Percentiles rank a stretch among this genome's conserved stretches.
These are phyloP conservation scores for Myiagra hebetior DNA, from an alignment of 2,113 vertebrate genomes.

Conservation along the genomic window DNA sequence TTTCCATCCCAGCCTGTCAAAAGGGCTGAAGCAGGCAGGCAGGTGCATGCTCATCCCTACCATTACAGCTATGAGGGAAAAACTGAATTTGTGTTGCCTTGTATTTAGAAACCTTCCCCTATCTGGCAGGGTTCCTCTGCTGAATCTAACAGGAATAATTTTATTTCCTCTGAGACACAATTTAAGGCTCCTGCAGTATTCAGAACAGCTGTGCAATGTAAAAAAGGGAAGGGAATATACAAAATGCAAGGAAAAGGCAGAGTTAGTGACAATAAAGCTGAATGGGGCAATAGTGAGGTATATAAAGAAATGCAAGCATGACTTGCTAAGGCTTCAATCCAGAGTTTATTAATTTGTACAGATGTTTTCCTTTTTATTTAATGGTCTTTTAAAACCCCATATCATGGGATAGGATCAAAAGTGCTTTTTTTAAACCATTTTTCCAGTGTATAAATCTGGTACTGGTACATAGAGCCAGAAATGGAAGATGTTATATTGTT, in stretches of 20 bases:
- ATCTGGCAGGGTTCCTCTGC: not conserved
- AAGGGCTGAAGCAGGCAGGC: not conserved
- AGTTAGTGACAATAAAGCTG: not conserved
- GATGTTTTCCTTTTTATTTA: not conserved
- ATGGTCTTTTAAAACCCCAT: not conserved
- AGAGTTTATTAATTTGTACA: not conserved
- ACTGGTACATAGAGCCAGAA: not conserved
- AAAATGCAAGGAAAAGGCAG: not conserved
- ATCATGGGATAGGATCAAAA: not conserved
- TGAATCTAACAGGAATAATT: conserved; percentile 15
- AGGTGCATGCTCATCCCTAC: not conserved
- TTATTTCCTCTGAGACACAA: not conserved
- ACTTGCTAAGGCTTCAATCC: not conserved
- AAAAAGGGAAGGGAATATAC: not conserved
- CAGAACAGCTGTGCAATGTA: not conserved
- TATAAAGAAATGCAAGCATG: not conserved
- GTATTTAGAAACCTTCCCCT: not conserved
- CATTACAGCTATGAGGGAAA: not conserved
- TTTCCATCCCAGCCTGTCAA: not conserved
- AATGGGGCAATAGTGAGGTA: not conserved
- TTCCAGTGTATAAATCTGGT: not conserved
- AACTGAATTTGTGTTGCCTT: not conserved
- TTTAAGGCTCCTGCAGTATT: not conserved
- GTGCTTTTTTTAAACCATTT: not conserved
- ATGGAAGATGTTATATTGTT: not conserved